Evolutionary conservation across 2,113 vertebrate genomes (phyloP).

Genomic region (Polypterus senegalus): DNA sequence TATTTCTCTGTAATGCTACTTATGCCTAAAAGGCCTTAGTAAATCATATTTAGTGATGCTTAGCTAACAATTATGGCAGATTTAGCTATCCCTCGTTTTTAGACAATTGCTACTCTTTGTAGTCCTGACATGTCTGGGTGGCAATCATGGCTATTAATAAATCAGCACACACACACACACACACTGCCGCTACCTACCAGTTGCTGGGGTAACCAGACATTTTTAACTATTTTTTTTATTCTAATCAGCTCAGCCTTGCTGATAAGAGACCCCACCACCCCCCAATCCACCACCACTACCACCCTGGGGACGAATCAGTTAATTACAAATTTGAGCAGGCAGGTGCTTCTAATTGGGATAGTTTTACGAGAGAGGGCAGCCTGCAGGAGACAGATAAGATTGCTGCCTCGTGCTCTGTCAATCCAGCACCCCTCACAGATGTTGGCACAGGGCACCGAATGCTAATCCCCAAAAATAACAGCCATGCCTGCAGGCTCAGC

Average conservation of each 20-base stretch:
- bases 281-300: not conserved
- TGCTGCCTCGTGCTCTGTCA: conserved; percentile 12
- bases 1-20: too few species aligned
- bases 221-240: not conserved
- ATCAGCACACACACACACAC: conserved; percentile 6
- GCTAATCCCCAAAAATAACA: too few species aligned
- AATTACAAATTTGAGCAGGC: conserved; percentile 15
- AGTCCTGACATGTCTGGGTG: conserved; percentile 17
- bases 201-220: conserved; percentile 38
- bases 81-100: conserved; percentile 7
- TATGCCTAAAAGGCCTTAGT: too few species aligned
- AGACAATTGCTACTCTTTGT: conserved; percentile 26
- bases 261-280: conserved; percentile 6
- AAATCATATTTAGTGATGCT: too few species aligned
- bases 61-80: too few species aligned
- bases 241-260: conserved; percentile 22
- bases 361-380: conserved; percentile 20
- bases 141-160: conserved; percentile 19
- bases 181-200: conserved; percentile 17
- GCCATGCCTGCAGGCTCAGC: too few species aligned
- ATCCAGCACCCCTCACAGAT: too few species aligned
- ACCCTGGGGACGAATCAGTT: conserved; percentile 8
- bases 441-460: too few species aligned
- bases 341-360: conserved; percentile 24
- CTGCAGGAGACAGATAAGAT: conserved; percentile 44